phyloP scores from a whole-genome alignment of 2,797 vertebrate genomes.

The Carcharodon carcharias region DNA sequence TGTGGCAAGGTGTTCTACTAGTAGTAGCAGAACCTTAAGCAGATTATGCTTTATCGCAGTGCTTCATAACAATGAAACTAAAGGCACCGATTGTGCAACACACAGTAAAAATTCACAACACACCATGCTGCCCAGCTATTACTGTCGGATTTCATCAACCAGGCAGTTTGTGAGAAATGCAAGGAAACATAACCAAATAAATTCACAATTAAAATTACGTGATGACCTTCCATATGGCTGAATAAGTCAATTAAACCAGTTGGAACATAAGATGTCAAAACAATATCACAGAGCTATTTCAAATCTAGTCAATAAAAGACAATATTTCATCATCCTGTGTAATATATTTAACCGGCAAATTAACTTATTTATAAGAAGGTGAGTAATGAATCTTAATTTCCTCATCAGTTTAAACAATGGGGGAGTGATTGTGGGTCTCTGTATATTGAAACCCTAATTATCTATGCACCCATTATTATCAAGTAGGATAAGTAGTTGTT shows the following conservation, averaged over 20 bases:
- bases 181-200: background rate
- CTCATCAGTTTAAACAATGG: background rate
- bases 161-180: background rate
- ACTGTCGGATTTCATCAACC: background rate
- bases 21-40: background rate
- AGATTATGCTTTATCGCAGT: background rate
- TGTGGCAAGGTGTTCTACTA: background rate
- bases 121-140: background rate
- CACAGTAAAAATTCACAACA: background rate
- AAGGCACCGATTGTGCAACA: background rate
- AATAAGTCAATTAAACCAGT: background rate
- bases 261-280: background rate
- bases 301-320: background rate
- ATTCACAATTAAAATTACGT: background rate
- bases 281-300: background rate
- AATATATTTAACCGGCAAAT: background rate
- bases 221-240: background rate
- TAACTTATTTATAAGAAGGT: background rate
- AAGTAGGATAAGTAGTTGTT: background rate
- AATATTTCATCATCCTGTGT: background rate
- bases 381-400: background rate
- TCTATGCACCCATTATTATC: background rate
- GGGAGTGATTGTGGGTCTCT: background rate
- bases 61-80: background rate
- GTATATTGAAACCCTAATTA: background rate